Evolutionary conservation across 2,797 vertebrate species (phyloP), one percentile per base, ranked within the genome.

Genomic region (Lophotriccus pileatus): DNA sequence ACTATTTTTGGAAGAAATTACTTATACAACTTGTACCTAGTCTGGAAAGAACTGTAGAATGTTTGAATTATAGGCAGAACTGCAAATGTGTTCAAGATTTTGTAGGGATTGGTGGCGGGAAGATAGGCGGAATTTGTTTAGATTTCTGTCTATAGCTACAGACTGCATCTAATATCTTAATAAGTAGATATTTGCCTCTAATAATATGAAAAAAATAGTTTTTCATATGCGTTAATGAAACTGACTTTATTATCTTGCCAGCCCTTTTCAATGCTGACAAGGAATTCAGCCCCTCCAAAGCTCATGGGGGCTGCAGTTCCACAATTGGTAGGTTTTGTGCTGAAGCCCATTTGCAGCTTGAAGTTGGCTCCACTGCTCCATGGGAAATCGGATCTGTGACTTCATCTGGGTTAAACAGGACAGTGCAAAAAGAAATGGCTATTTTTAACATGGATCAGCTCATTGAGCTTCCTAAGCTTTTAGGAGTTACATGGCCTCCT

Each of bases 361-460:
- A 72, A 86, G 53, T 44, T 68, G 39, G n/a, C 73, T 34, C 46
- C 0, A 0, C n/a, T 89, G 28, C 73, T 39, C 8, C 46, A 7
- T 0, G 4, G 25, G 76, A 91, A 81, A 47, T 80, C 0, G 1
- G 68, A 66, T 84, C 82, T 93, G 78, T 83, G 87, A 46, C 52
- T 69, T 85, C 56, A 64, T 77, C 85, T 86, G 82, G 24, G n/a
- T 85, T 89, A 91, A 87, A 68, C 14, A 44, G 72, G 80, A 66
- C 25, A 34, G 9, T 76, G 58, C 50, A 44, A 18, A 82, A 69
- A 77, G 34, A 68, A 87, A 53, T 25, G 15, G 6, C 58, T 93
- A 36, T 87, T 92, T 96, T 95, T 89, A 85, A 49, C 37, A 8
- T 23, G 81, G 91, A 87, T 94, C 67, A 89, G 36, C 75, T 82